Conservation (phyloP, 2,113 vertebrate genomes). For the Speoplatyrhinus poulsoni region DNA sequence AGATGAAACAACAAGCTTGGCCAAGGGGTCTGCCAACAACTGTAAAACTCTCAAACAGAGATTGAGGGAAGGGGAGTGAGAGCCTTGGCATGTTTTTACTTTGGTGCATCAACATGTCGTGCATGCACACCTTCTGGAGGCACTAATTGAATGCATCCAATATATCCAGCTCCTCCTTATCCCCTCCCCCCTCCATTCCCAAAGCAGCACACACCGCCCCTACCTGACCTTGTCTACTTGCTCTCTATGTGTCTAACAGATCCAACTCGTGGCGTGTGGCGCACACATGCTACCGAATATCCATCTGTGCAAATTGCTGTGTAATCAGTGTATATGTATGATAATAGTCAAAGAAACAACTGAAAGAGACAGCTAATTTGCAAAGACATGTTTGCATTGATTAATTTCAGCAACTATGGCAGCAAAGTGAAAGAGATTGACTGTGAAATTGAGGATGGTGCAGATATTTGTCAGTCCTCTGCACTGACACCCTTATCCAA, state of each 20-base stretch:
- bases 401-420: conserved; percentile 50
- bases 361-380: conserved; percentile 31
- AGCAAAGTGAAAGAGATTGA: not conserved
- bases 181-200: not conserved
- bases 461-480: conserved; percentile 59
- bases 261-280: not conserved
- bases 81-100: conserved; percentile 17
- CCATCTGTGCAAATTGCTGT: conserved; percentile 12
- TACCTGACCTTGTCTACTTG: conserved; percentile 45
- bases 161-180: conserved; percentile 26
- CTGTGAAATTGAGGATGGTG: conserved; percentile 33
- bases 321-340: conserved; percentile 43
- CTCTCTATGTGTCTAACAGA: conserved; percentile 11
- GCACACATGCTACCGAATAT: not conserved
- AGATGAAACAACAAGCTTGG: conserved; percentile 69
- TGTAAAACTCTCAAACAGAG: conserved; percentile 64
- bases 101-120: conserved; percentile 30
- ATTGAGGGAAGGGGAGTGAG: not conserved
- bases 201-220: too few species aligned
- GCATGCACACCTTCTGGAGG: conserved; percentile 39
- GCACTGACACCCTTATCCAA: conserved; percentile 57
- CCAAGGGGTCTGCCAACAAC: conserved; percentile 72
- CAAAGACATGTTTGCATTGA: conserved; percentile 36
- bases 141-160: conserved; percentile 53
- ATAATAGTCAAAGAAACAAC: conserved; percentile 10